Base-by-base conservation (phyloP, 2,888 invertebrate genomes). In the Aricia artaxerxes region DNA sequence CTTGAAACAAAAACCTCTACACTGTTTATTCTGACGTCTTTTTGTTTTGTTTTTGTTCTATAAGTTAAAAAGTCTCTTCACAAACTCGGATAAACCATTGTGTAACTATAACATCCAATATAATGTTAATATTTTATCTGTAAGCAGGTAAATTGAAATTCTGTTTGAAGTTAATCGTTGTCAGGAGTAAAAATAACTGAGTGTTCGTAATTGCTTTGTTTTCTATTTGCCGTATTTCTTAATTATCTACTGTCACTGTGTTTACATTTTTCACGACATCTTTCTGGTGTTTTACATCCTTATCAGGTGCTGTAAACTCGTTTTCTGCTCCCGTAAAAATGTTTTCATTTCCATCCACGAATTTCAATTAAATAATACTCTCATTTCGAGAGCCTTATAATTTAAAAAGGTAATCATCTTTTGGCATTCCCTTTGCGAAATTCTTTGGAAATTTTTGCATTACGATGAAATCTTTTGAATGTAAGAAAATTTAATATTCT, bases 331-430 rank as follows among this genome's bases (percentile, higher is more conserved):
- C 16, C 69, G 16, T 35, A 69, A 69, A 69, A 69, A 38, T 13
- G 5, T 69, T 57, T 31, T 69, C 35, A 69, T 69, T 69, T 35
- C 35, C 35, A 38, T 69, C 69, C 69, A 9, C 69, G 35, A 69
- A 64, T 69, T 69, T 69, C 38, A 69, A 38, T 69, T 16, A 69
- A 69, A 69, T 69, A 69, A 69, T 35, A 69, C 35, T 69, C 13
- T 69, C 35, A 38, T 69, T 69, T 69, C 69, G 69, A 1, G 69
- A 69, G 35, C 69, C 69, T 69, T 35, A 69, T 69, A 69, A 69
- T 69, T 69, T 69, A 69, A 69, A 69, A 38, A 69, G 16, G 69
- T 35, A 69, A 35, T 69, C 69, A 69, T 69, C 35, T 69, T 69
- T 69, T 69, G 69, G 35, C 16, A 6, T 69, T 35, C 5, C 35